A percentile compares a stretch with the other conserved stretches of the same genome.
phyloP scores from a whole-genome alignment of 2,113 vertebrate genomes.

The Cyrtonyx montezumae region DNA sequence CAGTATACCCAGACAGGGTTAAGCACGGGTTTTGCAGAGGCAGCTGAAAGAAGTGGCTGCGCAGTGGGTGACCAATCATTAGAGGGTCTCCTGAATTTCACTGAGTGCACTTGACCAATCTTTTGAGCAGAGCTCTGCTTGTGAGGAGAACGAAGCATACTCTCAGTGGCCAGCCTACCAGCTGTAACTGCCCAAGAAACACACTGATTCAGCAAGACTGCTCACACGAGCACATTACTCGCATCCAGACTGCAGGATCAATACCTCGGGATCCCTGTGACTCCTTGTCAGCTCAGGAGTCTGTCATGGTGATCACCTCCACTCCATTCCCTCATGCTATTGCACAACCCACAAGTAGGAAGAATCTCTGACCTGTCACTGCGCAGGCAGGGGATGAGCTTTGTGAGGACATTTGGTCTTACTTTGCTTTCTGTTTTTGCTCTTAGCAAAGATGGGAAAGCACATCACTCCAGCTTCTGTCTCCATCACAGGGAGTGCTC shows the following conservation, averaged over 20 bases:
- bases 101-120: not conserved
- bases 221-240: not conserved
- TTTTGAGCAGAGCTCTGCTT: not conserved
- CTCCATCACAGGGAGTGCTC: not conserved
- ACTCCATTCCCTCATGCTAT: not conserved
- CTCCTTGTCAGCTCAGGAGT: not conserved
- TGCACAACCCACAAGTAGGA: not conserved
- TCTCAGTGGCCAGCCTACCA: not conserved
- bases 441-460: not conserved
- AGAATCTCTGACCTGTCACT: not conserved
- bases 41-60: not conserved
- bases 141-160: not conserved
- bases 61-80: not conserved
- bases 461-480: not conserved
- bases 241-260: not conserved
- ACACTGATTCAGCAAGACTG: not conserved
- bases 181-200: not conserved
- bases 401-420: not conserved
- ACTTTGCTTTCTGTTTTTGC: not conserved
- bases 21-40: not conserved
- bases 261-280: not conserved
- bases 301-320: not conserved
- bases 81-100: not conserved
- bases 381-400: not conserved
- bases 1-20: not conserved